These are phyloP conservation scores for Percopsis transmontana DNA, from an alignment of 2,113 vertebrate species.

Conservation along the genomic window DNA sequence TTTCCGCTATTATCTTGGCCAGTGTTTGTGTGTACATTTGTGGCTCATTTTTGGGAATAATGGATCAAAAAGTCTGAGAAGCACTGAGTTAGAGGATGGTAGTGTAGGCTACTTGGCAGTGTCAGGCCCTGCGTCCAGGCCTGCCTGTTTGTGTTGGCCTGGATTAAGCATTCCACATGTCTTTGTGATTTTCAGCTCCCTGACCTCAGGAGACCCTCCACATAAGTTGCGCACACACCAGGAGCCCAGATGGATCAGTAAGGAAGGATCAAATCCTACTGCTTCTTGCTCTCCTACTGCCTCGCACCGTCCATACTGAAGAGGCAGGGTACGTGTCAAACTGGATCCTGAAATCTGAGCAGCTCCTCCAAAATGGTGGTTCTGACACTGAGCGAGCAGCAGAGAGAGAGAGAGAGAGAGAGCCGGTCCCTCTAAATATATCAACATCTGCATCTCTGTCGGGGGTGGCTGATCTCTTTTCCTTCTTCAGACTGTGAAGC, in stretches of 20 bases:
- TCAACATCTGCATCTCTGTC: not conserved
- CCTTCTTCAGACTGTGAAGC: not conserved
- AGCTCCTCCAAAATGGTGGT: not conserved
- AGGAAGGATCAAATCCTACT: conserved; percentile 35
- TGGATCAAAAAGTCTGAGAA: not conserved
- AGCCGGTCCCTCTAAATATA: not conserved
- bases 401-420: too few species aligned
- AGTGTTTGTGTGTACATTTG: too few species aligned
- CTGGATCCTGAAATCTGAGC: conserved; percentile 6
- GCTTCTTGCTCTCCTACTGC: conserved; percentile 28
- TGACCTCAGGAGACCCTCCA: conserved; percentile 80
- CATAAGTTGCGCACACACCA: conserved; percentile 70
- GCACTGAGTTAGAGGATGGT: conserved; percentile 17
- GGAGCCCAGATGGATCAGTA: conserved; percentile 68
- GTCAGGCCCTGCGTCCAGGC: conserved; percentile 50
- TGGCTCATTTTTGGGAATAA: too few species aligned
- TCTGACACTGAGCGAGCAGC: not conserved
- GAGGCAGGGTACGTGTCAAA: conserved; percentile 21
- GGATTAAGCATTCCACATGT: conserved; percentile 79
- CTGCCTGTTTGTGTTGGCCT: conserved; percentile 77
- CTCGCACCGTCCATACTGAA: conserved; percentile 20
- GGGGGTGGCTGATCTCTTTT: not conserved
- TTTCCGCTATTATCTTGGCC: too few species aligned
- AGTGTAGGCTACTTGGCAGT: conserved; percentile 45
- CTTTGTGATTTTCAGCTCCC: conserved; percentile 80